Conservation (phyloP, 2,888 invertebrate genomes). For the Didymodactylos carnosus region DNA sequence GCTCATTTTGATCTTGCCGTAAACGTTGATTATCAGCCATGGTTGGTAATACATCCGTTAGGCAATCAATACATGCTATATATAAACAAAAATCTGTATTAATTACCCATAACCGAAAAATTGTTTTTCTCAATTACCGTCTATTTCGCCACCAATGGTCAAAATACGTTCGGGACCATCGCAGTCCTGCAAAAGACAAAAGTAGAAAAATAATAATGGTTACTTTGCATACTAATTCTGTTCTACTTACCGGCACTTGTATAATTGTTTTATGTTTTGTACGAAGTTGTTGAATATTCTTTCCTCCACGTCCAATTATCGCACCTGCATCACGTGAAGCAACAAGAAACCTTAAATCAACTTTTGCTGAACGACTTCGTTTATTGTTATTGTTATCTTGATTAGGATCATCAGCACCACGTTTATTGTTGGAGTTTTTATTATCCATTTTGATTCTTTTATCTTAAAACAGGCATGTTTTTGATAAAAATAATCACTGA, state of each 20-base stretch:
- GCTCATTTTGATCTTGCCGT: slow-evolving; percentile 18
- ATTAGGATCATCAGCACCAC: not conserved
- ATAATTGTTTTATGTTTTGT: not conserved
- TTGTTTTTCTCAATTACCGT: too few relatives aligned
- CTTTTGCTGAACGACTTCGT: not conserved
- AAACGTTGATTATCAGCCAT: not conserved
- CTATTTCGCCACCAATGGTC: not conserved
- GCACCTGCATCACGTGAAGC: not conserved
- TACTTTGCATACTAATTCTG: too few relatives aligned
- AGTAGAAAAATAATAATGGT: not conserved
- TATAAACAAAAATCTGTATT: too few relatives aligned
- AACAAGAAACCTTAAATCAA: not conserved
- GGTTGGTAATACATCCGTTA: not conserved
- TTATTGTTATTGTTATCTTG: not conserved
- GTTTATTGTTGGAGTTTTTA: not conserved
- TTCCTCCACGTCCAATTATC: not conserved
- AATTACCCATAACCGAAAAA: too few relatives aligned
- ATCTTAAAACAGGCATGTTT: too few relatives aligned
- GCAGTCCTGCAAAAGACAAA: not conserved
- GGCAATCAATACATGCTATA: too few relatives aligned
- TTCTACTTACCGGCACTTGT: not conserved
- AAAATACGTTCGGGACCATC: not conserved
- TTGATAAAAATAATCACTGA: too few relatives aligned
- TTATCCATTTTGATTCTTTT: too few relatives aligned
- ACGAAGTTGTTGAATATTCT: not conserved